phyloP scores from a whole-genome alignment of 2,888 invertebrate genomes.

The Rhyacophila evoluta region DNA sequence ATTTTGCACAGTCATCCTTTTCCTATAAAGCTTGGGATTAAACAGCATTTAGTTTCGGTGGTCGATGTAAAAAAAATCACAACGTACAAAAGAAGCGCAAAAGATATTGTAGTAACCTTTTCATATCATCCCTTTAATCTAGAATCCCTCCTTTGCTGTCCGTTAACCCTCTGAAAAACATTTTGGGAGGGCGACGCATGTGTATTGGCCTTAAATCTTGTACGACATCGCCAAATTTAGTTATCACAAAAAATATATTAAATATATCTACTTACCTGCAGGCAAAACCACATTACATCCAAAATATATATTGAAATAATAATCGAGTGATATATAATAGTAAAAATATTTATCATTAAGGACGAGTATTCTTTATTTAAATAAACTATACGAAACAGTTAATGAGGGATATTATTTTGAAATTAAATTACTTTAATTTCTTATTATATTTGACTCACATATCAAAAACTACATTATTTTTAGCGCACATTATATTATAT shows the following conservation, averaged over 20 bases:
- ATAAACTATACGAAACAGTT: too few relatives aligned
- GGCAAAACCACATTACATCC: too few relatives aligned
- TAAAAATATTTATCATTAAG: too few relatives aligned
- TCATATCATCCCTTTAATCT: constrained; percentile 45
- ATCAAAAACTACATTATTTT: too few relatives aligned
- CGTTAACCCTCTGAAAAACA: not conserved
- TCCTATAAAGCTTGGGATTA: constrained; percentile 50
- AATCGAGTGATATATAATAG: too few relatives aligned
- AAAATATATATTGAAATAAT: too few relatives aligned
- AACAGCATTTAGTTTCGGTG: constrained; percentile 49
- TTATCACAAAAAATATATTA: not conserved
- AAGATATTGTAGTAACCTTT: constrained; percentile 49
- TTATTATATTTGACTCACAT: too few relatives aligned
- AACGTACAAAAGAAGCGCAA: constrained; percentile 46
- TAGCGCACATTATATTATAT: too few relatives aligned
- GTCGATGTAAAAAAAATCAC: constrained; percentile 47
- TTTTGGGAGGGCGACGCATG: constrained; percentile 5
- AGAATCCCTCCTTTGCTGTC: constrained; percentile 34
- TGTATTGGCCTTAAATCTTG: constrained; percentile 4
- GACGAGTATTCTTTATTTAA: too few relatives aligned
- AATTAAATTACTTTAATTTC: too few relatives aligned
- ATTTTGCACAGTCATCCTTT: constrained; percentile 51
- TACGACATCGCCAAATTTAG: constrained; percentile 14
- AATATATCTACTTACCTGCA: too few relatives aligned
- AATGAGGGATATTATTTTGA: too few relatives aligned